Evolutionary conservation across 2,113 vertebrate species (phyloP), one percentile per base, ranked within the genome.

Genomic region (Deroptyus accipitrinus): DNA sequence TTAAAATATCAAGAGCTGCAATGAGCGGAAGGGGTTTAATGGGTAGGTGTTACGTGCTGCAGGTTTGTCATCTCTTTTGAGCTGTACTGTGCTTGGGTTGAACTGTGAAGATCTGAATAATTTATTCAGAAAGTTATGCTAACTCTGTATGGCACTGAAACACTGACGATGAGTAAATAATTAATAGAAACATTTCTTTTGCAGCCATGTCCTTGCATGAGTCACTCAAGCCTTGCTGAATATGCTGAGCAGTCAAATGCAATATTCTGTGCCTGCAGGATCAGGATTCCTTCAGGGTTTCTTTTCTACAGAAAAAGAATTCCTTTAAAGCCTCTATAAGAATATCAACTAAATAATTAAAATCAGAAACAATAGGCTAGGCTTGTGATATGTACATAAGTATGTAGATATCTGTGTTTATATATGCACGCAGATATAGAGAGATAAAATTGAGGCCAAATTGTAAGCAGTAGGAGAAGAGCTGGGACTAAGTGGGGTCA

Each of bases 61-160:
- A 72, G 27, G 24, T 91, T 89, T 94, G 48, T 89, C 48, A 19
- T 63, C 51, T 74, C 52, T 82, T 90, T 66, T 68, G 91, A 80
- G 70, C 54, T 86, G 10, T 67, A 37, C 55, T 66, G 31, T 42
- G 57, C 67, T 88, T 75, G 28, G 48, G 51, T 48, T 82, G 90
- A 94, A 76, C 75, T 85, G 70, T 69, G 67, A 81, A 61, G 59
- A 78, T 68, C 59, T 91, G 80, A 96, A 88, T 95, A 82, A 96
- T 94, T 96, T 90, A 95, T 80, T 88, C 85, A 92, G 75, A 75
- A 94, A 96, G 83, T 83, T 92, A 68, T 64, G 79, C 62, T 88
- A 92, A 90, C 75, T 89, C 37, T 86, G 30, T 80, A 16, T 90
- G 78, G 24, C 87, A 85, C 24, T 16, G 69, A 74, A 92, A 90